Conservation (phyloP, 35 echinoderm and acorn worm genomes). For the Ptychodera flava region DNA sequence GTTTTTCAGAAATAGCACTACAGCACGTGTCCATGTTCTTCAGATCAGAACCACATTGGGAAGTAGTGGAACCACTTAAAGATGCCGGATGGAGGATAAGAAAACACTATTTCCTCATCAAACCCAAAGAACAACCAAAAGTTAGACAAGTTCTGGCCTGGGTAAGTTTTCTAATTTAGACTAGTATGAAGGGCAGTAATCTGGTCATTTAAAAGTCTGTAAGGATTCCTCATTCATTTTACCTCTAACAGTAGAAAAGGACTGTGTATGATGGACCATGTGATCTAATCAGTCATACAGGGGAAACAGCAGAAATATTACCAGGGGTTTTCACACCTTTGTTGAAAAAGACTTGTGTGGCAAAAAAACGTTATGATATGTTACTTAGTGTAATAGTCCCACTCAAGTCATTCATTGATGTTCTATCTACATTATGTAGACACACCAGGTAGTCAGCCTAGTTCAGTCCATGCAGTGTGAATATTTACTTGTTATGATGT, state of each 20-base stretch:
- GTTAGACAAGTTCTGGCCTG: conserved; percentile 96
- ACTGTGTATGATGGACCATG: too few species aligned
- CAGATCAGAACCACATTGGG: conserved; percentile 93
- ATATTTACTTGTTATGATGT: not conserved
- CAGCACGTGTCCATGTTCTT: conserved; percentile 99
- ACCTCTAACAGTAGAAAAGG: too few species aligned
- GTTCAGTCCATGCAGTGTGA: too few species aligned
- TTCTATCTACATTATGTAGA: too few species aligned
- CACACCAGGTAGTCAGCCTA: too few species aligned
- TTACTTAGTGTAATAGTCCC: too few species aligned
- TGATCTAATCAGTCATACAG: too few species aligned
- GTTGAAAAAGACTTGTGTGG: not conserved
- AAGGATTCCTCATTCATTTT: too few species aligned
- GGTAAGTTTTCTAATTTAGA: conserved; percentile 41
- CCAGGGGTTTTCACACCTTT: not conserved
- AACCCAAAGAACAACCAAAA: conserved; percentile 92
- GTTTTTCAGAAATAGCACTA: conserved; percentile 79
- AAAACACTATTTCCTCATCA: conserved; percentile 86
- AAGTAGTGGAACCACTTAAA: conserved; percentile 81
- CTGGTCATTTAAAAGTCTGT: too few species aligned
- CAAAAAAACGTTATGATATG: not conserved
- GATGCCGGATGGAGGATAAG: conserved; percentile 91
- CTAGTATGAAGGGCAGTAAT: too few species aligned
- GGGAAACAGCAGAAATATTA: too few species aligned
- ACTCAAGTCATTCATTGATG: too few species aligned